A percentile compares a stretch with the other conserved stretches of the same genome.
phyloP scores from a whole-genome alignment of 2,888 invertebrate species.

The Monochamus alternatus region DNA sequence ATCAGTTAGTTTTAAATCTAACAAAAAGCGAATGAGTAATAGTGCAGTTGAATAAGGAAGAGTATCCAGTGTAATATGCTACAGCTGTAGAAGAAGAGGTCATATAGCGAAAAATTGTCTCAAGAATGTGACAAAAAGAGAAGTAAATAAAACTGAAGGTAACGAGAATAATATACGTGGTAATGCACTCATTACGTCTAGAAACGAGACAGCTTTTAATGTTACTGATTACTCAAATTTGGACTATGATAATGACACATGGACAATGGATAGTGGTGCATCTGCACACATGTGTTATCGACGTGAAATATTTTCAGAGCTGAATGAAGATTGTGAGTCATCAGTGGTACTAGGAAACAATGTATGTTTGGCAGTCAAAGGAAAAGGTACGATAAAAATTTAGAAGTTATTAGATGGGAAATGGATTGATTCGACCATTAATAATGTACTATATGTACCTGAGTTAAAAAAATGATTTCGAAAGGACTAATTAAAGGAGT shows the following conservation, averaged over 20 bases:
- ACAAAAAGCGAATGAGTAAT: not conserved
- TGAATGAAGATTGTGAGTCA: not conserved
- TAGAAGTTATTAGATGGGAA: not conserved
- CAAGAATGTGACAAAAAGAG: not conserved
- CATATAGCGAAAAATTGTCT: constrained; percentile 6
- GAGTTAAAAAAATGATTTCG: constrained; percentile 44
- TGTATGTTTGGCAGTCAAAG: not conserved
- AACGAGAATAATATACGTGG: not conserved
- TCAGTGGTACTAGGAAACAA: constrained; percentile 3
- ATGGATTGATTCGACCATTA: not conserved
- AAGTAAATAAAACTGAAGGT: not conserved
- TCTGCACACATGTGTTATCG: not conserved
- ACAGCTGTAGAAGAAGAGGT: not conserved
- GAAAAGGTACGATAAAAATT: constrained; percentile 2
- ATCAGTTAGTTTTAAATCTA: not conserved
- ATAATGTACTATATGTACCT: constrained; percentile 3
- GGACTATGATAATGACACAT: not conserved
- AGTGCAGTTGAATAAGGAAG: not conserved
- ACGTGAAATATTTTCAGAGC: not conserved
- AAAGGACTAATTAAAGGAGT: constrained; percentile 3
- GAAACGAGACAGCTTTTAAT: not conserved
- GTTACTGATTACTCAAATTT: not conserved
- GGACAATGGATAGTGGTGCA: constrained; percentile 1
- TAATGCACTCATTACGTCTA: not conserved
- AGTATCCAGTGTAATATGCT: not conserved